Evolutionary conservation across 2,797 vertebrate species (phyloP), one percentile per base, ranked within the genome.

Genomic region (Tiaroga cobitis): DNA sequence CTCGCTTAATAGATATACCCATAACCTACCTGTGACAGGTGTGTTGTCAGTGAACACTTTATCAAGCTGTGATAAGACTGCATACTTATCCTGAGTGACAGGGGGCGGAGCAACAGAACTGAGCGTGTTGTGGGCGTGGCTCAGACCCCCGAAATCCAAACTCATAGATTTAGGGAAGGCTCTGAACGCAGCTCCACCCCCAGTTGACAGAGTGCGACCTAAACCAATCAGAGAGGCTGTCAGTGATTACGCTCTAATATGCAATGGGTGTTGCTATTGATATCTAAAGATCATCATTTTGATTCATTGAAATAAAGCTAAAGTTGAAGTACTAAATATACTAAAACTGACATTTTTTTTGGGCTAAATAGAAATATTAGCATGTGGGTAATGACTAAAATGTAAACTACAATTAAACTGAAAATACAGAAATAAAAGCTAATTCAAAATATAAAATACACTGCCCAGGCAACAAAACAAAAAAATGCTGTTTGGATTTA

Each of bases 121-220:
- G 43, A 81, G 80, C 2, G 87, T 63, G 43, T 65, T 80, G 69
- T 86, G 87, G 29, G 82, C 77, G n/a, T 94, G 93, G 81, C 46
- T 90, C 83, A 95, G 90, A 39, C 95, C 94, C 32, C 96, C 95
- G 0, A 96, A 96, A 91, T 96, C 95, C 84, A 95, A 92, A 84
- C 96, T 96, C 86, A 95, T 89, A 21, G 96, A 96, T 89, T 96
- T 96, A 79, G 95, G 95, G 81, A 96, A 95, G 85, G 93, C 92
- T 87, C 95, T 95, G 89, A 96, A 96, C 75, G 95, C 95, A 39
- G 93, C 95, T 3, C 94, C 88, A 77, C 88, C 86, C 74, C 94
- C 94, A 3, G 94, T 93, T 80, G 95, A 94, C 37, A 92, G 87
- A 1, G 93, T 91, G 5, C 95, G 95, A 93, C 95, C 95, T 96